These are phyloP conservation scores for Lophotriccus pileatus DNA, from an alignment of 2,797 vertebrate genomes.

Conservation along the genomic window DNA sequence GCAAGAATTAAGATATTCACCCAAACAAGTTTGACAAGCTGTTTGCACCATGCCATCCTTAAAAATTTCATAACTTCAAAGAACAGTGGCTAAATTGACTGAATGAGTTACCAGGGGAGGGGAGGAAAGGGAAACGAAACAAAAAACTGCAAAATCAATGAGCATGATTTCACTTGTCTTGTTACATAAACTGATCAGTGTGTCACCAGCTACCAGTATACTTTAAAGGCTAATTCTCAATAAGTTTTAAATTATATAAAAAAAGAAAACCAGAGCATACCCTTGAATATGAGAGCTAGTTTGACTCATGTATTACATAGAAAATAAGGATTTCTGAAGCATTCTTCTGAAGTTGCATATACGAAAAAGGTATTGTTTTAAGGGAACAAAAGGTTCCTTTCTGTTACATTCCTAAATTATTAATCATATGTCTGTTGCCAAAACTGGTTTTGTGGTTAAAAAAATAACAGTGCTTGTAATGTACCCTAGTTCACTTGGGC, in stretches of 20 bases:
- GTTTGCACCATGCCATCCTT: not conserved
- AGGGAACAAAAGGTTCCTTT: not conserved
- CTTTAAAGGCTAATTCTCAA: not conserved
- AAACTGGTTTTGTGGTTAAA: not conserved
- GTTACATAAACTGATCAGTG: not conserved
- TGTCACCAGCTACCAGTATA: not conserved
- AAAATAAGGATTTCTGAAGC: not conserved
- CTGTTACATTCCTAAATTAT: not conserved
- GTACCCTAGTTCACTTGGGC: not conserved
- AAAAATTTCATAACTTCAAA: not conserved
- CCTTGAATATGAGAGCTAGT: not conserved
- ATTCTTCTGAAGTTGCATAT: not conserved
- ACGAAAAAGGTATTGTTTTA: not conserved
- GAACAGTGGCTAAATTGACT: not conserved
- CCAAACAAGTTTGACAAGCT: not conserved
- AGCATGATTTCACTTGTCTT: not conserved
- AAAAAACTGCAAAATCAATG: not conserved
- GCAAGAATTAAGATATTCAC: not conserved
- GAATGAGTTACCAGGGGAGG: not conserved
- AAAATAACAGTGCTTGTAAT: not conserved
- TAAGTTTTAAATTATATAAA: not conserved
- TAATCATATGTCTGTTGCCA: not conserved
- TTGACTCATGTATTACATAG: not conserved
- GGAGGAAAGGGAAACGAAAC: not conserved
- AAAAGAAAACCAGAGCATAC: not conserved